Conservation (phyloP, 2,113 vertebrate species). For the Oreochromis spilurus region DNA sequence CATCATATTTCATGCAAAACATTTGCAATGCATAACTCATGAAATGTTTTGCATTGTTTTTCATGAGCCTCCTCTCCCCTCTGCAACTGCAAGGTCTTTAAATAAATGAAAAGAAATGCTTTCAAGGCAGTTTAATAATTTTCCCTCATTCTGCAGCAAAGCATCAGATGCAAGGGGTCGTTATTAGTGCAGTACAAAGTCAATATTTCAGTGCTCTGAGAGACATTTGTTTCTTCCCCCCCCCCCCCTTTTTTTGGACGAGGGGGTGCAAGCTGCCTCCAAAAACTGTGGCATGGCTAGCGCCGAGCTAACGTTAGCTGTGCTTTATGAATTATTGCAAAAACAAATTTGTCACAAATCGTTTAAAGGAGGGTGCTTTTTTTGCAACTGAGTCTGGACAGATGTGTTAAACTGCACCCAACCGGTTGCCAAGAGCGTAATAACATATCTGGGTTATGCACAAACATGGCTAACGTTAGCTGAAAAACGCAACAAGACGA, state of each 20-base stretch:
- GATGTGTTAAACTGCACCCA: background rate
- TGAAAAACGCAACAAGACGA: conserved; percentile 2
- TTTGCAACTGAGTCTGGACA: background rate
- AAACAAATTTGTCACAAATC: background rate
- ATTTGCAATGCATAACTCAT: background rate
- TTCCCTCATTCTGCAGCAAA: background rate
- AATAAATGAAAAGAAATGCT: background rate
- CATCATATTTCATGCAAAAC: background rate
- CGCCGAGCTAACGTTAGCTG: conserved; percentile 25
- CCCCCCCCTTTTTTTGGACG: background rate
- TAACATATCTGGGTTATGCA: background rate
- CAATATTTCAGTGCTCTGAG: conserved; percentile 12
- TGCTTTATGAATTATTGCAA: background rate
- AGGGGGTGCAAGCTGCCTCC: conserved; percentile 8
- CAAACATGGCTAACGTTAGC: conserved; percentile 45
- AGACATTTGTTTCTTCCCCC: background rate
- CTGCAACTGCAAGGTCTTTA: conserved; percentile 5
- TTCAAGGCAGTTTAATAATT: background rate
- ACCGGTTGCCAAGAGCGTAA: background rate
- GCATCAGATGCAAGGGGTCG: background rate
- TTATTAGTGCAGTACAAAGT: background rate
- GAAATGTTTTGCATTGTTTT: background rate
- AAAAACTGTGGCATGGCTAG: conserved; percentile 20
- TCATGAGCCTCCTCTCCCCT: background rate
- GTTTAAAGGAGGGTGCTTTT: background rate